Percentiles rank a stretch among this genome's conserved stretches.
Evolutionary conservation across 1,140 invertebrate species (phyloP).

Genomic region (Anastrepha ludens): DNA sequence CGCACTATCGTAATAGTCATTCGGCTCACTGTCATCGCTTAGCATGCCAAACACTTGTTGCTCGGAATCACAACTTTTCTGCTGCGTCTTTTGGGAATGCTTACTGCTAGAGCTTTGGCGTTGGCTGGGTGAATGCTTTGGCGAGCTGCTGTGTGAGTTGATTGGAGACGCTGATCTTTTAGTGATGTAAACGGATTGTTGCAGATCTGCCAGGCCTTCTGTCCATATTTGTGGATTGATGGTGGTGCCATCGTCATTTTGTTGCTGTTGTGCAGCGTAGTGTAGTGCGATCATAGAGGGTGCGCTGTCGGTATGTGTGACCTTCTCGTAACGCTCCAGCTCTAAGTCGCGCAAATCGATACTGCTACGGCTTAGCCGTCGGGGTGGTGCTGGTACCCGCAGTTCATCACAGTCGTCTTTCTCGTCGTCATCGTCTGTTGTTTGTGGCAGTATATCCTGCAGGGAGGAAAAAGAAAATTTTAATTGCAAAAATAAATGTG

Average conservation of each 20-base stretch:
- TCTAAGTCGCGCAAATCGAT: constrained; percentile 73
- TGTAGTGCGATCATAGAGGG: constrained; percentile 73
- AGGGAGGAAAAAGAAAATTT: neutral
- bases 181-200: constrained; percentile 49
- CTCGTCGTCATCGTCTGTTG: constrained; percentile 69
- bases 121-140: neutral
- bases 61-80: constrained; percentile 55
- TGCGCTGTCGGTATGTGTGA: constrained; percentile 72
- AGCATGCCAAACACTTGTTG: constrained; percentile 64
- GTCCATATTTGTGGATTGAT: constrained; percentile 49
- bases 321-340: constrained; percentile 73
- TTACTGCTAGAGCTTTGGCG: neutral
- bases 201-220: constrained; percentile 49
- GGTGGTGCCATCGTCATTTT: constrained; percentile 24
- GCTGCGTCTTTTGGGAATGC: neutral
- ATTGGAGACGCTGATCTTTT: constrained; percentile 42
- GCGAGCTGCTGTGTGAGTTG: constrained; percentile 37
- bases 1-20: constrained; percentile 65
- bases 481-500: no score
- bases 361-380: constrained; percentile 72
- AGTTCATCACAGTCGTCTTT: constrained; percentile 73
- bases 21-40: constrained; percentile 70
- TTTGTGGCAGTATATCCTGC: constrained; percentile 71
- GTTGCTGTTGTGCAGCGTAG: constrained; percentile 57
- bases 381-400: constrained; percentile 71